Percentiles rank a stretch among this genome's conserved stretches.
Evolutionary conservation across 1,140 invertebrate species (phyloP).

Genomic region (Drosophila neocordata): DNA sequence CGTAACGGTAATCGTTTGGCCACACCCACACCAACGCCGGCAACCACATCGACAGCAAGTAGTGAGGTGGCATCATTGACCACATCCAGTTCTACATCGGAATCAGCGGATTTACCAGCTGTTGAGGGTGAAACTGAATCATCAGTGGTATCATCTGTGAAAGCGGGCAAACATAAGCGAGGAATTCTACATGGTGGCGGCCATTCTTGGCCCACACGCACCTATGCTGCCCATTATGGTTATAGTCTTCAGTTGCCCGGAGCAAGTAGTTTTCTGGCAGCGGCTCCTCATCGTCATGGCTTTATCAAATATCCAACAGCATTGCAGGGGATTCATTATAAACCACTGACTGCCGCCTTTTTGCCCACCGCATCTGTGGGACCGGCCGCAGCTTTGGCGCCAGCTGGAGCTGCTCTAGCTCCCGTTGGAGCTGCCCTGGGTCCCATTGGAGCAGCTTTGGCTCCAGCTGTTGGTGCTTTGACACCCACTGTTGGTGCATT

Average conservation of each 20-base stretch:
- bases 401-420: constrained; percentile 18
- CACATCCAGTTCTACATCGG: neutral
- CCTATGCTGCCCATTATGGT: constrained; percentile 74
- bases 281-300: constrained; percentile 50
- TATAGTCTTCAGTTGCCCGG: constrained; percentile 69
- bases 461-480: neutral
- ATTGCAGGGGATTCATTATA: constrained; percentile 47
- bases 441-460: constrained; percentile 10
- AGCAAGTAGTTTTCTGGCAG: constrained; percentile 54
- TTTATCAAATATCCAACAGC: constrained; percentile 54
- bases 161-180: constrained; percentile 68
- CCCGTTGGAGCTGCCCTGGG: constrained; percentile 21
- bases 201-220: constrained; percentile 60
- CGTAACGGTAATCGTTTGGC: constrained; percentile 37
- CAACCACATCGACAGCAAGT: constrained; percentile 24
- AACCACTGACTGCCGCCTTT: constrained; percentile 24
- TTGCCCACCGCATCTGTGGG: constrained; percentile 32
- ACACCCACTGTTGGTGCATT: constrained; percentile 14
- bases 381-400: constrained; percentile 12
- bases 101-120: constrained; percentile 11
- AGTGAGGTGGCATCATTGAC: constrained; percentile 13
- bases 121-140: constrained; percentile 12
- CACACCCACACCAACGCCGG: constrained; percentile 39
- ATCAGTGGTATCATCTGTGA: constrained; percentile 7
- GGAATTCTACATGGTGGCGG: constrained; percentile 61